phyloP scores from a whole-genome alignment of 2,113 vertebrate genomes.

The cat (Felis catus) region F.catus_Fca126_mat1.0 CM031413.1:3480001-3480500 shows the following conservation, averaged over 20 bases:
- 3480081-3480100: too few relatives aligned
- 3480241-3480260: not conserved
- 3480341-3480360: not conserved
- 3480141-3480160: fast-evolving
- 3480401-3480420: conserved; percentile 91
- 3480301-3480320: not conserved
- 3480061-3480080: not conserved
- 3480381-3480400: conserved; percentile 97
- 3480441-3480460: conserved; percentile 96
- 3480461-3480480: conserved; percentile 98
- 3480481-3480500: conserved; percentile 98
- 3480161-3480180: fast-evolving
- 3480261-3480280: not conserved
- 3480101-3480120: not conserved
- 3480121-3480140: not conserved
- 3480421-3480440: conserved; percentile 91
- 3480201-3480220: not conserved
- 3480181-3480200: not conserved
- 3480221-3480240: not conserved
- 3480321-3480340: not conserved
- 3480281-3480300: fast-evolving
- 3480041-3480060: not conserved
- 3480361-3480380: conserved; percentile 98
- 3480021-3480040: fast-evolving
- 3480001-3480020: not conserved